These are phyloP conservation scores for Dasyurus viverrinus DNA, from an alignment of 2,113 vertebrate species.

Conservation along the genomic window DNA sequence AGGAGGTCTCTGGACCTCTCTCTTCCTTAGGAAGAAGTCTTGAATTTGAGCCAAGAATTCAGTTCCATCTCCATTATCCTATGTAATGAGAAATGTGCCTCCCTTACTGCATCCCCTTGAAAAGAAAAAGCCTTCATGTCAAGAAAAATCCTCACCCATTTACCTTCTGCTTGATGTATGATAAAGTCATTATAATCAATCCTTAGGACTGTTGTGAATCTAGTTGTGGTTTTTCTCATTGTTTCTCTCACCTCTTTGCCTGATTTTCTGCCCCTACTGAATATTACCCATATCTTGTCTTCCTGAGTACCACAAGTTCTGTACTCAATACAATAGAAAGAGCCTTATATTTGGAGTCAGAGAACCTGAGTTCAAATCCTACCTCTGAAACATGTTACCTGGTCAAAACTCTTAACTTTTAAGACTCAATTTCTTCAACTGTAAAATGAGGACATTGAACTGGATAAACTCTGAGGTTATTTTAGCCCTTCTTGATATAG, in stretches of 20 bases:
- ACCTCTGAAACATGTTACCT: background rate
- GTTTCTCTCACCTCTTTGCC: background rate
- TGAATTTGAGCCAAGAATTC: background rate
- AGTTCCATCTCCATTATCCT: background rate
- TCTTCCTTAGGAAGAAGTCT: background rate
- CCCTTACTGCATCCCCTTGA: background rate
- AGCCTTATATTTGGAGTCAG: background rate
- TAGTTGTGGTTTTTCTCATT: background rate
- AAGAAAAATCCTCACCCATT: background rate
- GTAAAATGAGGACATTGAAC: background rate
- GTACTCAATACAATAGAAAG: background rate
- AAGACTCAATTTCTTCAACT: background rate
- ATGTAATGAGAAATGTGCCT: background rate
- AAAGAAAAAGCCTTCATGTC: background rate
- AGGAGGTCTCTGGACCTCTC: background rate
- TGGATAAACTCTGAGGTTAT: background rate
- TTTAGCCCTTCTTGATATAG: background rate
- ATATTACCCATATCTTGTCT: background rate
- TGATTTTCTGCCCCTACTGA: background rate
- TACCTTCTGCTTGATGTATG: background rate
- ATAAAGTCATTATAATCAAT: background rate
- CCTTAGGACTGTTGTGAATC: background rate
- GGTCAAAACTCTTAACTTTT: background rate
- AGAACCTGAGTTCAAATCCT: background rate
- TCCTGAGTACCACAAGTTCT: background rate